These are phyloP conservation scores for Lepidothrix coronata DNA, from an alignment of 2,113 vertebrate genomes.

Conservation along the genomic window DNA sequence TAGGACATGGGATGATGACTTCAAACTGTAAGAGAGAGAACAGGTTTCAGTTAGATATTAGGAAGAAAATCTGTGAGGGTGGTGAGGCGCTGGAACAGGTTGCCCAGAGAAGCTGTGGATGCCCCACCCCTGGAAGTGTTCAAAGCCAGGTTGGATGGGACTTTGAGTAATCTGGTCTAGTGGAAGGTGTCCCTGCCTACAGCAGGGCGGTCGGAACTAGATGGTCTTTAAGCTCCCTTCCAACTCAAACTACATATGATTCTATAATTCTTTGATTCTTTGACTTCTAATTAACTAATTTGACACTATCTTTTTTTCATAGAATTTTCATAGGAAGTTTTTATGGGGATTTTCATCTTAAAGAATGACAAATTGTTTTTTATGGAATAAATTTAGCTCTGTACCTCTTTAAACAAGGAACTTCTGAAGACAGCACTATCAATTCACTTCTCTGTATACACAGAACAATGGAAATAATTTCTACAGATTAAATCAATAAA, in stretches of 20 bases:
- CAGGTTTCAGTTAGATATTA: neutral
- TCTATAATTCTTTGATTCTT: neutral
- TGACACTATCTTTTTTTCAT: neutral
- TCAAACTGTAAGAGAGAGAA: neutral
- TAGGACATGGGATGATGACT: neutral
- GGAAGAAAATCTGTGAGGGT: neutral
- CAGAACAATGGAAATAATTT: neutral
- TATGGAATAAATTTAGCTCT: neutral
- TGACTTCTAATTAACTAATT: neutral
- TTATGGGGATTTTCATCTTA: neutral
- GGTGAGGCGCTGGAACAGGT: neutral
- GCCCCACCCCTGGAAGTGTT: neutral
- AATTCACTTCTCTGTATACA: neutral
- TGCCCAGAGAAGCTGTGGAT: neutral
- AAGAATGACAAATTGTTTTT: neutral
- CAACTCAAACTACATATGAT: neutral
- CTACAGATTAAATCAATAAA: neutral
- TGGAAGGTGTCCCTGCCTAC: neutral
- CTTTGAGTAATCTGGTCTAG: neutral
- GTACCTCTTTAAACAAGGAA: neutral
- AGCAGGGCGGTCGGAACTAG: neutral
- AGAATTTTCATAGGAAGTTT: neutral
- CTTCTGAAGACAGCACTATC: neutral
- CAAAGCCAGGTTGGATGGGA: neutral
- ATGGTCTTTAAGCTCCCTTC: neutral